These are phyloP conservation scores for Heliconius ismenius DNA, from an alignment of 2,888 invertebrate species.

Conservation along the genomic window DNA sequence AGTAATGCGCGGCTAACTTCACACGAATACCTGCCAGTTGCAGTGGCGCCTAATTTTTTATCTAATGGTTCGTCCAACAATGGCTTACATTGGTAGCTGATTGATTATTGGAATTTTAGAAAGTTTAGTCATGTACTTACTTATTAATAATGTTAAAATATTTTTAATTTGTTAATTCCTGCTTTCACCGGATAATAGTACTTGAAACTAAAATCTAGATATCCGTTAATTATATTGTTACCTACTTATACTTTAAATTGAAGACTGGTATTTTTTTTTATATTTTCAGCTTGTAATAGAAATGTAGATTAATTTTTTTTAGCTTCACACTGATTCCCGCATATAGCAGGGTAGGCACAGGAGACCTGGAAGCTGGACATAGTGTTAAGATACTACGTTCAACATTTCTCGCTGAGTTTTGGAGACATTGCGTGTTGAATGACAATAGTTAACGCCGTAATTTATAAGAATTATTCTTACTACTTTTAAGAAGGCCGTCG, in stretches of 20 bases:
- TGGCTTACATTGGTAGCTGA: conserved; percentile 2
- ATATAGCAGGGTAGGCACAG: neutral
- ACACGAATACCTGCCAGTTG: conserved; percentile 42
- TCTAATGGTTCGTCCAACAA: conserved; percentile 33
- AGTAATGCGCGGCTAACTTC: conserved; percentile 57
- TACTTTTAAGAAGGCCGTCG: too few species aligned
- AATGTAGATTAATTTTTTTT: neutral
- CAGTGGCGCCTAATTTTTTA: conserved; percentile 32
- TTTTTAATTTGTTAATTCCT: neutral
- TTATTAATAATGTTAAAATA: neutral
- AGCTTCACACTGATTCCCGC: neutral
- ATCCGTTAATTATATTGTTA: neutral
- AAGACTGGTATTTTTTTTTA: neutral
- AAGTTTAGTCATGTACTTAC: conserved; percentile 20
- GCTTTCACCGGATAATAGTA: conserved; percentile 5
- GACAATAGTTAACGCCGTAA: neutral
- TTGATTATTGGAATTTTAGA: conserved; percentile 33
- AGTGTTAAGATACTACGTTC: neutral
- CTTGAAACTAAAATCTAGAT: neutral
- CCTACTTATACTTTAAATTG: neutral
- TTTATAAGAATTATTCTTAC: too few species aligned
- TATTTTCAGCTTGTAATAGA: neutral
- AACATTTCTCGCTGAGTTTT: neutral
- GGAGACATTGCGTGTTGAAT: neutral
- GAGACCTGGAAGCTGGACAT: neutral